Evolutionary conservation across 2,113 vertebrate genomes (phyloP), one percentile per base, ranked within the genome.

Genomic region (Fulmarus glacialis): DNA sequence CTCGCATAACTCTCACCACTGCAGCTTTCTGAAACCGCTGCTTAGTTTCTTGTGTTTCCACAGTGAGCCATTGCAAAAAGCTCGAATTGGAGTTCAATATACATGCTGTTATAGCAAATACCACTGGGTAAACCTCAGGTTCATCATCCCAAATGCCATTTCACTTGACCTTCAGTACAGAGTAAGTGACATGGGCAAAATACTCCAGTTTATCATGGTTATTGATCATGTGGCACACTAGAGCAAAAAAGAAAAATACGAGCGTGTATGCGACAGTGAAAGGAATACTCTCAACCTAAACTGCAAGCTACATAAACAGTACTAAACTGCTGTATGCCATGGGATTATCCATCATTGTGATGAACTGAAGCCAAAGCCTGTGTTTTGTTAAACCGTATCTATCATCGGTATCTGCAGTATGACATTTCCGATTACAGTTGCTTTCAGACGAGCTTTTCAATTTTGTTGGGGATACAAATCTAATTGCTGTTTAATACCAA

Each of bases 401-500:
- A 18, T 75, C 86, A 82, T 2, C 0, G 0, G 20, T 48, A 87
- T 70, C 83, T 87, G 90, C 60, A 67, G 56, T 12, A 47, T 56
- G 93, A 95, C 91, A 84, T 58, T 93, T 78, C 80, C 7, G 11
- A 92, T 88, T 63, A 73, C 71, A 59, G 58, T 12, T 71, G 47
- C 88, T 95, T 95, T 91, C 86, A 72, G 43, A 83, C 1, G 9
- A 89, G 58, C 70, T 92, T 64, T 90, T 62, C 95, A 66, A 7
- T 66, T 88, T 24, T 29, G 36, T 82, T n/a, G 22, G 52, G 64
- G 64, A 95, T 81, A 91, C 85, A 81, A 93, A 86, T 66, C 66
- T 93, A 91, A 96, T 59, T 93, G 81, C 71, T 77, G 32, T 75
- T 94, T 87, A 95, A 96, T 58, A 64, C 42, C 60, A 89, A 96